Conservation (phyloP, 2,888 invertebrate species). For the Dryadula phaetusa region DNA sequence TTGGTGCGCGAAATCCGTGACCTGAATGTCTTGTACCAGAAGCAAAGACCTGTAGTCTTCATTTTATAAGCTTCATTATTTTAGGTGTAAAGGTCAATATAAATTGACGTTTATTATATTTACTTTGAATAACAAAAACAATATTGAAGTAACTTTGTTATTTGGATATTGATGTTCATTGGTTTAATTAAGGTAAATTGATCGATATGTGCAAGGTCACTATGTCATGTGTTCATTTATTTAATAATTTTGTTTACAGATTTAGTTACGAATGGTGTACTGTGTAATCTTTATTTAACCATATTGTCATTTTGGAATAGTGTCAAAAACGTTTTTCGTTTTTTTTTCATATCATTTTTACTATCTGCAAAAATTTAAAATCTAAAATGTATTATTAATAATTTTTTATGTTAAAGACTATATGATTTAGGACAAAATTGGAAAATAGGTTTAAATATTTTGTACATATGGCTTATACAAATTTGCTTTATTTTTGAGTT, state of each 20-base stretch:
- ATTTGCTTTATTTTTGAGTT: too few relatives aligned
- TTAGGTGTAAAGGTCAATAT: background rate
- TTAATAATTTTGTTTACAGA: slow-evolving; percentile 13
- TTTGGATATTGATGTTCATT: slow-evolving; percentile 28
- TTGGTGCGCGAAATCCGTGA: slow-evolving; percentile 57
- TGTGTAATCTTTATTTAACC: background rate
- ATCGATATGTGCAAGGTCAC: slow-evolving; percentile 48
- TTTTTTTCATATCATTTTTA: too few relatives aligned
- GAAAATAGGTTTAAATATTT: too few relatives aligned
- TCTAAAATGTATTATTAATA: too few relatives aligned
- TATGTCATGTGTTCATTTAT: slow-evolving; percentile 36
- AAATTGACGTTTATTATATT: background rate
- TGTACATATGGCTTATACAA: too few relatives aligned
- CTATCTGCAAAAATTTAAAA: too few relatives aligned
- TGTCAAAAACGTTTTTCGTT: too few relatives aligned
- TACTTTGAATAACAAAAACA: background rate
- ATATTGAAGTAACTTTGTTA: slow-evolving; percentile 7
- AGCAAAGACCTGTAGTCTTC: slow-evolving; percentile 16
- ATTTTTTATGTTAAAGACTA: too few relatives aligned
- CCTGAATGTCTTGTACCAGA: slow-evolving; percentile 53
- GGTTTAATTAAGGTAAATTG: slow-evolving; percentile 44
- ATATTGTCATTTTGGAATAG: too few relatives aligned
- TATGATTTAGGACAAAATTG: too few relatives aligned
- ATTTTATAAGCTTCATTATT: background rate
- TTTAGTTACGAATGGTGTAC: background rate